phyloP scores from a whole-genome alignment of 2,113 vertebrate species.

The Pseudorasbora parva region DNA sequence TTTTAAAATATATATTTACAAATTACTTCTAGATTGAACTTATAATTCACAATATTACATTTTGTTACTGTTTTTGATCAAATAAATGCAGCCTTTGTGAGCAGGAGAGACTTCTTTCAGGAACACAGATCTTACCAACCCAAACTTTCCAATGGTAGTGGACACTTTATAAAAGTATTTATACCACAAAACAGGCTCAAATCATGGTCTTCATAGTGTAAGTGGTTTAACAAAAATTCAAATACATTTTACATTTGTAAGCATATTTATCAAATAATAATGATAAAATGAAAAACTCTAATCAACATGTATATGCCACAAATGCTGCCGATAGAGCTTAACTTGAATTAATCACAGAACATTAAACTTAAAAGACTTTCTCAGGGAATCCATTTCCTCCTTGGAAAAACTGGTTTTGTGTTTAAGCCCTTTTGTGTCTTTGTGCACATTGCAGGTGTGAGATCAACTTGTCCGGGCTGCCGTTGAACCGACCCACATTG shows the following conservation, averaged over 20 bases:
- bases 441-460: conserved; percentile 76
- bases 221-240: background rate
- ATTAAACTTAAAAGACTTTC: background rate
- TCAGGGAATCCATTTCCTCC: background rate
- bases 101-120: background rate
- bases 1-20: background rate
- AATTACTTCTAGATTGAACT: background rate
- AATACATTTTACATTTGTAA: background rate
- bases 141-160: background rate
- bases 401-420: background rate
- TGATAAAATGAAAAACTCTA: background rate
- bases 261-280: background rate
- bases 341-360: background rate
- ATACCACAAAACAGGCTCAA: background rate
- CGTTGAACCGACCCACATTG: conserved; percentile 74
- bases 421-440: background rate
- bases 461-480: conserved; percentile 77
- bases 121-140: background rate
- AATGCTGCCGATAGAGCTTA: background rate
- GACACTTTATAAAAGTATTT: background rate
- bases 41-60: background rate
- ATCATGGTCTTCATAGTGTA: background rate
- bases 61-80: background rate
- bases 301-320: background rate
- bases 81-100: background rate